Conservation (phyloP, 2,888 invertebrate genomes). For the Melolontha melolontha region DNA sequence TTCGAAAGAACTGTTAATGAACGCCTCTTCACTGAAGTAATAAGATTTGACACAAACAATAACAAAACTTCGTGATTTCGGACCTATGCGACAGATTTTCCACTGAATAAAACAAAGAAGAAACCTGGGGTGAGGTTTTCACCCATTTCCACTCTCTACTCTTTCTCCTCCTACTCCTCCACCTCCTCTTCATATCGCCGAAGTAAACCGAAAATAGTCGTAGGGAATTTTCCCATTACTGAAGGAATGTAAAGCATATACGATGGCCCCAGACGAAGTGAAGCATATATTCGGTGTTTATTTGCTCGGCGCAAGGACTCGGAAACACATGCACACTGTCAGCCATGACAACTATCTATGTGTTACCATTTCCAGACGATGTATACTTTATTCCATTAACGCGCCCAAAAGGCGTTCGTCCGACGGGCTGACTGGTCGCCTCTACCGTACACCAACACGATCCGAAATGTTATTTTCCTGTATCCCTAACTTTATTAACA, state of each 20-base stretch:
- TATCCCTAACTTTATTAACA: conserved; percentile 51
- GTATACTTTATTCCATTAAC: conserved; percentile 25
- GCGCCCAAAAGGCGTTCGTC: conserved; percentile 29
- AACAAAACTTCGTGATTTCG: neutral
- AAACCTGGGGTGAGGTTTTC: conserved; percentile 19
- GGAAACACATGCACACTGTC: conserved; percentile 1
- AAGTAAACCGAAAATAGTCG: conserved; percentile 24
- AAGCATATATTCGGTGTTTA: conserved; percentile 21
- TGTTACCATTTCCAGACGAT: conserved; percentile 5
- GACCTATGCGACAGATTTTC: conserved; percentile 35
- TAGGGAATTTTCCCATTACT: conserved; percentile 48
- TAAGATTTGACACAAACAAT: no score
- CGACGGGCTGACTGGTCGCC: neutral
- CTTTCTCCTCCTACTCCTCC: neutral
- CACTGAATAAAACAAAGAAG: conserved; percentile 42
- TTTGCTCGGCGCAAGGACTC: conserved; percentile 12
- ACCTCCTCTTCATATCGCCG: neutral
- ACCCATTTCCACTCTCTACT: neutral
- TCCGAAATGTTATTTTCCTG: conserved; percentile 48
- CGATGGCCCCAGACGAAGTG: conserved; percentile 26
- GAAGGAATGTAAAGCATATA: conserved; percentile 45
- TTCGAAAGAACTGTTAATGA: no score
- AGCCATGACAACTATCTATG: no score
- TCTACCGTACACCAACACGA: neutral
- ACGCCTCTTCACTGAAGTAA: no score